Evolutionary conservation across 2,797 vertebrate genomes (phyloP).

Genomic region (Bovichtus variegatus): DNA sequence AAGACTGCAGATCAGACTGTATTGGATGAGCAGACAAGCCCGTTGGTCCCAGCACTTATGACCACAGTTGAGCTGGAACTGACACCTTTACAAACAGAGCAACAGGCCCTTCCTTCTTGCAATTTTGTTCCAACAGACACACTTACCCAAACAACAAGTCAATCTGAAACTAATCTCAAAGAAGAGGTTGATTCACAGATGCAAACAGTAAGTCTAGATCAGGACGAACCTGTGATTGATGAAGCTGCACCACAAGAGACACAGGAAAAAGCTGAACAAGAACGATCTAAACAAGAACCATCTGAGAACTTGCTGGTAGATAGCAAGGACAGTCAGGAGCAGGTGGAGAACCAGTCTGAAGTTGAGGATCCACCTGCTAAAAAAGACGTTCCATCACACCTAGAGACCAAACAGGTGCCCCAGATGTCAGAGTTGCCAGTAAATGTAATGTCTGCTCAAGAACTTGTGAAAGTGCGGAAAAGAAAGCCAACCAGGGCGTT

Average conservation of each 20-base stretch:
- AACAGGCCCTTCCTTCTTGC: constrained; percentile 48
- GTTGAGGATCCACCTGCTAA: constrained; percentile 20
- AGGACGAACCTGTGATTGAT: constrained; percentile 28
- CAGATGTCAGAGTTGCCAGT: constrained; percentile 58
- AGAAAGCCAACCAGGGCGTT: constrained; percentile 75
- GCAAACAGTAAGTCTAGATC: constrained; percentile 37
- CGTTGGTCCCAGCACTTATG: constrained; percentile 39
- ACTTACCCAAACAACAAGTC: constrained; percentile 40
- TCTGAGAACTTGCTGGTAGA: constrained; percentile 37
- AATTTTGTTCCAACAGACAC: constrained; percentile 44
- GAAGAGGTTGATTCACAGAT: constrained; percentile 34
- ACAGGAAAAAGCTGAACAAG: constrained; percentile 21
- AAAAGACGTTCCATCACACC: constrained; percentile 34
- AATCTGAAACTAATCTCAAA: constrained; percentile 41
- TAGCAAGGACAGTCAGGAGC: constrained; percentile 9
- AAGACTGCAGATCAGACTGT: constrained; percentile 34
- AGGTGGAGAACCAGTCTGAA: constrained; percentile 29
- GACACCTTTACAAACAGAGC: constrained; percentile 60
- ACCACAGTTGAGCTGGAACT: constrained; percentile 67
- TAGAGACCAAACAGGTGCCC: constrained; percentile 41
- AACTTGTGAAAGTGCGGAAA: constrained; percentile 80
- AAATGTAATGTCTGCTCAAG: constrained; percentile 80
- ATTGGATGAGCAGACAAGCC: constrained; percentile 30
- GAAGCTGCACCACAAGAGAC: constrained; percentile 16
- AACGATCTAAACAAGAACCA: constrained; percentile 19